phyloP scores from a whole-genome alignment of 2,797 vertebrate species.

The Argyrosomus regius region DNA sequence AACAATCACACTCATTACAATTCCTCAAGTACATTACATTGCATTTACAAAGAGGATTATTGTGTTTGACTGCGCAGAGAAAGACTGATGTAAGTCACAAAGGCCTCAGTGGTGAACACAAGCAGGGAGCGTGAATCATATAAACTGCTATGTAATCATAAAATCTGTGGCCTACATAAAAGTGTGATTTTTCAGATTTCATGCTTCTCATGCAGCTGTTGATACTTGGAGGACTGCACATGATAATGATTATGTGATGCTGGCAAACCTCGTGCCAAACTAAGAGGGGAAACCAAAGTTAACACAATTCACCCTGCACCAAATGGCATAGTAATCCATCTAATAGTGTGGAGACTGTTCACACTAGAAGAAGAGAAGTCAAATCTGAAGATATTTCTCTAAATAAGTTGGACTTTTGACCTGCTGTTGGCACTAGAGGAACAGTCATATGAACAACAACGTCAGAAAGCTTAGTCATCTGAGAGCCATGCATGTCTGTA shows the following conservation, averaged over 20 bases:
- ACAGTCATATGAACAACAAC: not conserved
- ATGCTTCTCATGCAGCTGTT: not conserved
- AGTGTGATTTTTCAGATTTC: not conserved
- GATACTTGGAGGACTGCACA: not conserved
- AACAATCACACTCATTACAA: conserved; percentile 57
- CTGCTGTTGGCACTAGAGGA: not conserved
- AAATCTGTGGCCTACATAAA: not conserved
- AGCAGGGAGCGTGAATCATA: not conserved
- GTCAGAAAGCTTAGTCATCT: not conserved
- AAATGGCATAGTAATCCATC: not conserved
- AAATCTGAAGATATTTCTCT: not conserved
- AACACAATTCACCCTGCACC: not conserved
- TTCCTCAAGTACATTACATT: conserved; percentile 42
- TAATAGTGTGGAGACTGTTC: not conserved
- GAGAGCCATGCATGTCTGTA: not conserved
- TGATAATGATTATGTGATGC: not conserved
- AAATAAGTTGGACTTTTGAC: not conserved
- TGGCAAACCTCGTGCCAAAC: not conserved
- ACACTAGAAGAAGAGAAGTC: not conserved
- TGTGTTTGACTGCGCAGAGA: conserved; percentile 19
- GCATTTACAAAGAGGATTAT: conserved; percentile 25
- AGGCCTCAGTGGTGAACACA: not conserved
- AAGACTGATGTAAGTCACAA: not conserved
- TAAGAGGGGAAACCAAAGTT: not conserved
- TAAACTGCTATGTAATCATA: not conserved